phyloP scores from a whole-genome alignment of 2,113 vertebrate species.

The Cheilinus undulatus region DNA sequence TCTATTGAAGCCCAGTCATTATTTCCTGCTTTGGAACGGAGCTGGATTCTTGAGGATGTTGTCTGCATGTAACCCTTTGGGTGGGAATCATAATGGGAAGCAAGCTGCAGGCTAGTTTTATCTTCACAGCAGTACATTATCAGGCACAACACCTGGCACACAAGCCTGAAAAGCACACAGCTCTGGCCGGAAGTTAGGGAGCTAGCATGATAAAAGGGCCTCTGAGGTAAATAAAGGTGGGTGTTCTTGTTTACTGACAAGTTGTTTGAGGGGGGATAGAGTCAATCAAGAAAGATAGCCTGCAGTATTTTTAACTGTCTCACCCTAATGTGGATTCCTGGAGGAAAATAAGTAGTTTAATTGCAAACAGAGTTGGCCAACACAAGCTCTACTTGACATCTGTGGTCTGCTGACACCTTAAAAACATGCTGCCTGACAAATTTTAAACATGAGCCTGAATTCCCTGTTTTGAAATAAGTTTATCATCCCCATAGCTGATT shows the following conservation, averaged over 20 bases:
- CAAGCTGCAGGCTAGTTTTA: constrained; percentile 60
- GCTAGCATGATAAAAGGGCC: constrained; percentile 45
- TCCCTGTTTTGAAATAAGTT: too few species aligned
- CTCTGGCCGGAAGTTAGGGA: constrained; percentile 26
- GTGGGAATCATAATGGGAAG: constrained; percentile 69
- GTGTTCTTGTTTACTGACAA: constrained; percentile 35
- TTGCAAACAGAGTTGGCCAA: neutral
- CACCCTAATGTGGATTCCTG: neutral
- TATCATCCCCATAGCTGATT: too few species aligned
- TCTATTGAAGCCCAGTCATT: constrained; percentile 66
- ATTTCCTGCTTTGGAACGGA: constrained; percentile 76
- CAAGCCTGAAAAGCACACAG: constrained; percentile 46
- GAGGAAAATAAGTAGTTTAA: neutral
- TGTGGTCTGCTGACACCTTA: neutral
- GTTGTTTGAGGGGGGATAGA: constrained; percentile 1
- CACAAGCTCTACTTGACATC: neutral
- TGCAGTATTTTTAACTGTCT: constrained; percentile 34
- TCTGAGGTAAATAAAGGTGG: constrained; percentile 60
- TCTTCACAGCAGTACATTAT: constrained; percentile 57
- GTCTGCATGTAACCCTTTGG: constrained; percentile 59
- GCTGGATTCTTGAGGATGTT: constrained; percentile 77
- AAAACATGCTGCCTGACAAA: neutral
- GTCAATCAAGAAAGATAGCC: constrained; percentile 29
- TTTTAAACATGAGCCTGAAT: too few species aligned
- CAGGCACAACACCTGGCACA: constrained; percentile 61